Conservation (phyloP, 2,797 vertebrate genomes). For the Molossus alvarezi region DNA sequence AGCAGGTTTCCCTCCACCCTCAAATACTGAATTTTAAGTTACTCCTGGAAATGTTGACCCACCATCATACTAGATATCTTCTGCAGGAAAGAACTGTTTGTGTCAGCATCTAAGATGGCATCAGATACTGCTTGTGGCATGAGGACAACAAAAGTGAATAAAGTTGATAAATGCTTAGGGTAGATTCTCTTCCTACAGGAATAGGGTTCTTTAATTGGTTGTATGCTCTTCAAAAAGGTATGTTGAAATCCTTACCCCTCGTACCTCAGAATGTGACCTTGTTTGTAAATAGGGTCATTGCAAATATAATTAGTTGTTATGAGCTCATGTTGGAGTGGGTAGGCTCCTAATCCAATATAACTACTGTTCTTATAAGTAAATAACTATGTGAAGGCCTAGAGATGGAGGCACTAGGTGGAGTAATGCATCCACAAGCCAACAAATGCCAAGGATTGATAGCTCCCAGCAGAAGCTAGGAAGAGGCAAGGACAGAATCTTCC, state of each 20-base stretch:
- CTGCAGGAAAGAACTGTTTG: background rate
- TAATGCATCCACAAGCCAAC: background rate
- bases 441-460: background rate
- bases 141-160: background rate
- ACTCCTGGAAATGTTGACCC: background rate
- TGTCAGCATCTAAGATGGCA: background rate
- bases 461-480: background rate
- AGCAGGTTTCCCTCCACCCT: background rate
- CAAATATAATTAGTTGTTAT: background rate
- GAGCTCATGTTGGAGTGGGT: background rate
- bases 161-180: slow-evolving; percentile 4
- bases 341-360: background rate
- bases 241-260: background rate
- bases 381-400: background rate
- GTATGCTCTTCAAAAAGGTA: background rate
- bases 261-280: background rate
- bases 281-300: slow-evolving; percentile 9
- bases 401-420: background rate
- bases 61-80: slow-evolving; percentile 2
- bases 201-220: background rate
- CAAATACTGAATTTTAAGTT: slow-evolving; percentile 13
- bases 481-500: background rate
- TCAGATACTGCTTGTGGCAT: background rate
- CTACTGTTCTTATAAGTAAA: slow-evolving; percentile 27
- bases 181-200: slow-evolving; percentile 35